Base-by-base conservation (phyloP, 2,797 vertebrate genomes). In the Bryconaethiops microstoma region DNA sequence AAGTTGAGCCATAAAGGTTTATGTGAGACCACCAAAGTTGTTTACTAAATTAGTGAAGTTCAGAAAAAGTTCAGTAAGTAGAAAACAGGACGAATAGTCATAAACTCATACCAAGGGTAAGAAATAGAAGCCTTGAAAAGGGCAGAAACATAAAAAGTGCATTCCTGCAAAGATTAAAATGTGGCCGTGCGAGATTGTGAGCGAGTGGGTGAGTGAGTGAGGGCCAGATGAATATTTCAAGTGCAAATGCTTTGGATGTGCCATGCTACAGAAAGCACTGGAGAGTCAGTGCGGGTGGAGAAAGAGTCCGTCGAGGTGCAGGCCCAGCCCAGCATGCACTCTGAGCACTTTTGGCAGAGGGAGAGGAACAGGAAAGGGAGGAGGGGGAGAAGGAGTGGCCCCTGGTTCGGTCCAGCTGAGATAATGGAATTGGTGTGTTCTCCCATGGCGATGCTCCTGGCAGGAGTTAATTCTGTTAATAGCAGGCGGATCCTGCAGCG, bases 371-470 rank as follows among this genome's bases (percentile, higher is more conserved):
- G 88, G 91, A 92, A 35, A 50, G 60, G 17, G 57, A 74, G 77
- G 71, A 80, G 52, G 80, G 79, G 89, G 83, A 89, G 87, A 85
- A 91, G 89, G 91, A 92, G 74, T n/a, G 60, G 77, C 60, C 50
- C 55, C 42, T 92, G 92, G 92, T 91, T 84, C 84, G 75, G 90
- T 93, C 94, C 94, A 95, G 91, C 92, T 90, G 92, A 91, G 93
- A 94, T 95, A 95, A 95, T 95, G 94, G 94, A 94, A 94, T 94
- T 94, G 93, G 92, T 92, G 90, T 95, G 93, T 95, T 94, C 89
- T 94, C 92, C 89, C 92, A 82, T 88, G 92, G 92, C 90, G 87
- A 89, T 81, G 88, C 90, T 93, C 89, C 92, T 93, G 90, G 92
- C 91, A 90, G 92, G 91, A 94, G 90, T 94, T 94, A 94, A 94